phyloP scores from a whole-genome alignment of 2,888 invertebrate species.

The Dryadula phaetusa region DNA sequence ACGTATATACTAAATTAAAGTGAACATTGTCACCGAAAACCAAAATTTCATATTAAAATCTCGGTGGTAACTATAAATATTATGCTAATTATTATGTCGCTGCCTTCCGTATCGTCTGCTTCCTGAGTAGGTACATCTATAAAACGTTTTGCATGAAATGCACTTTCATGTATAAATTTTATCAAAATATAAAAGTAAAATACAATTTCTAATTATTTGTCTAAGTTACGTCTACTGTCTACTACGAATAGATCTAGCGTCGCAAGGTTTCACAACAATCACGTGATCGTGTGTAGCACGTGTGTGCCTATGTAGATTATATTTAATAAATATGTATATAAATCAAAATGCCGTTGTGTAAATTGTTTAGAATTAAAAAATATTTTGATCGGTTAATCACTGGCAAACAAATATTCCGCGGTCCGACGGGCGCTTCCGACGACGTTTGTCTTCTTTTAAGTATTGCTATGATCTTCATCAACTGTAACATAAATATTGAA shows the following conservation, averaged over 20 bases:
- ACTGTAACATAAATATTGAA: constrained; percentile 40
- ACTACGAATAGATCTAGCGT: not conserved
- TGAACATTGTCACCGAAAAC: constrained; percentile 43
- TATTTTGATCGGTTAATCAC: constrained; percentile 27
- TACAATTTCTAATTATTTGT: constrained; percentile 10
- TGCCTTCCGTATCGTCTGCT: constrained; percentile 24
- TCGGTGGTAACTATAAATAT: constrained; percentile 43
- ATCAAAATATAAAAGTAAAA: constrained; percentile 8
- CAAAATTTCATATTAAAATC: constrained; percentile 32
- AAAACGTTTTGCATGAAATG: constrained; percentile 13
- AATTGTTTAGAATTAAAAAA: constrained; percentile 17
- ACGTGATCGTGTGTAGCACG: not conserved
- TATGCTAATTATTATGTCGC: constrained; percentile 35
- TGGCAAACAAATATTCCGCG: constrained; percentile 16
- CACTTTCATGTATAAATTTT: constrained; percentile 17
- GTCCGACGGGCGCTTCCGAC: constrained; percentile 12
- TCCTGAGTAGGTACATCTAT: not conserved
- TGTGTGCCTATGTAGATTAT: not conserved
- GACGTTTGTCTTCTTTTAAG: constrained; percentile 27
- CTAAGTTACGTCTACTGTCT: not conserved
- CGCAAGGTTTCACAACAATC: not conserved
- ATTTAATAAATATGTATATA: constrained; percentile 9
- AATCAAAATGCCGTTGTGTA: constrained; percentile 8
- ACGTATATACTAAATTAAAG: constrained; percentile 48
- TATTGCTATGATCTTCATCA: constrained; percentile 34